Evolutionary conservation across 1,140 invertebrate species (phyloP).

Genomic region (Zaprionus vittiger): DNA sequence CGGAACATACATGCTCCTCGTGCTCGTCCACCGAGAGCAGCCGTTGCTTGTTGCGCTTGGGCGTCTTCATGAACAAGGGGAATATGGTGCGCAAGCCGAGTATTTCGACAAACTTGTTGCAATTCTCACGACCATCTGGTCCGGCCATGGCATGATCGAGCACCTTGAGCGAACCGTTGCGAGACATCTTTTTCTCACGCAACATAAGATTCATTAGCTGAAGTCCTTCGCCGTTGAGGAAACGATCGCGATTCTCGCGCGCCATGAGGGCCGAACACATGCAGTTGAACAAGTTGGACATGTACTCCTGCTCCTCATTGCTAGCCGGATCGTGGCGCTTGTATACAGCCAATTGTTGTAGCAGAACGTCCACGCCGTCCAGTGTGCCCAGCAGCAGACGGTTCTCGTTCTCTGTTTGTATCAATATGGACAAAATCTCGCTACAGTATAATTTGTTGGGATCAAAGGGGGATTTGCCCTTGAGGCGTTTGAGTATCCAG

Average conservation of each 20-base stretch:
- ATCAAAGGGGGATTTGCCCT: constrained; percentile 94
- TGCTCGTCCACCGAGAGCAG: constrained; percentile 95
- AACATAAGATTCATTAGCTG: constrained; percentile 98
- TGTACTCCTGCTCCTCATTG: constrained; percentile 97
- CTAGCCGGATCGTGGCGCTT: constrained; percentile 96
- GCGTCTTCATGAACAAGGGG: constrained; percentile 99
- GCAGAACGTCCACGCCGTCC: constrained; percentile 97
- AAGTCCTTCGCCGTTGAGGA: constrained; percentile 96
- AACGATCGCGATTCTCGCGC: constrained; percentile 94
- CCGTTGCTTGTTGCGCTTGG: constrained; percentile 93
- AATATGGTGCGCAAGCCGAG: constrained; percentile 98
- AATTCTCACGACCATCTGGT: constrained; percentile 96
- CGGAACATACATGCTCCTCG: constrained; percentile 97
- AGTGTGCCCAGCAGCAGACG: constrained; percentile 93
- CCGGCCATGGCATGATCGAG: constrained; percentile 98
- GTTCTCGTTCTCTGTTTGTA: constrained; percentile 95
- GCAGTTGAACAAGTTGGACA: constrained; percentile 99
- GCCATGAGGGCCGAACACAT: constrained; percentile 97
- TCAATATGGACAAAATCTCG: constrained; percentile 97
- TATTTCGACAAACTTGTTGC: constrained; percentile 99
- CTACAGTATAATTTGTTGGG: constrained; percentile 97
- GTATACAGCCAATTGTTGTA: constrained; percentile 98
- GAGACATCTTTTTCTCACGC: constrained; percentile 97
- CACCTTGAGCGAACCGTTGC: constrained; percentile 98
- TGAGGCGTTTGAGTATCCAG: constrained; percentile 96